A percentile compares a stretch with the other conserved stretches of the same genome.
These are phyloP conservation scores for Parnassius smintheus DNA, from an alignment of 2,888 invertebrate genomes.

Conservation along the genomic window DNA sequence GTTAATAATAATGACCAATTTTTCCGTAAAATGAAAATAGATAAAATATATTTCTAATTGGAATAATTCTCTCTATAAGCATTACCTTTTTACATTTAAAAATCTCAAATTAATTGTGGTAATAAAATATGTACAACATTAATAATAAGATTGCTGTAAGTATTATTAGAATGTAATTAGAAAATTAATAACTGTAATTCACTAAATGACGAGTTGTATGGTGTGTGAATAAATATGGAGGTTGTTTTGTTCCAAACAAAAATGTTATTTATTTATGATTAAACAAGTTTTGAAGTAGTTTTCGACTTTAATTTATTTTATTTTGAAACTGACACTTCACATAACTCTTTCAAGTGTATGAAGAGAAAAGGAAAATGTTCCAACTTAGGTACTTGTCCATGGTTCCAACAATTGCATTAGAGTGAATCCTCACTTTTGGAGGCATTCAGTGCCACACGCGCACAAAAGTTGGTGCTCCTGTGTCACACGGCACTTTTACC, in stretches of 20 bases:
- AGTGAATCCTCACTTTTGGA: too few relatives aligned
- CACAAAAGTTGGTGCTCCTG: too few relatives aligned
- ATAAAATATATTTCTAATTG: slow-evolving; percentile 61
- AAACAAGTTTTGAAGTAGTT: slow-evolving; percentile 79
- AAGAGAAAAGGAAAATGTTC: too few relatives aligned
- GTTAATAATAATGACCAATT: slow-evolving; percentile 68
- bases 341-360: too few relatives aligned
- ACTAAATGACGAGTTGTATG: slow-evolving; percentile 74
- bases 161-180: slow-evolving; percentile 80
- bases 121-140: slow-evolving; percentile 78
- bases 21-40: slow-evolving; percentile 43
- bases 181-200: slow-evolving; percentile 75
- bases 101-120: slow-evolving; percentile 80
- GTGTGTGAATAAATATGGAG: slow-evolving; percentile 78
- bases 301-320: slow-evolving; percentile 35
- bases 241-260: slow-evolving; percentile 81
- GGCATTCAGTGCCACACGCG: too few relatives aligned
- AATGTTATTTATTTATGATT: slow-evolving; percentile 81
- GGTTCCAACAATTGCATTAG: too few relatives aligned
- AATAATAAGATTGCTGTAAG: slow-evolving; percentile 78
- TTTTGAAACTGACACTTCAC: not conserved
- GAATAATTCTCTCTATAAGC: slow-evolving; percentile 76
- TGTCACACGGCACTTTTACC: too few relatives aligned
- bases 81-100: slow-evolving; percentile 70
- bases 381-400: too few relatives aligned